These are phyloP conservation scores for Vanessa cardui DNA, from an alignment of 2,888 invertebrate genomes.

Conservation along the genomic window DNA sequence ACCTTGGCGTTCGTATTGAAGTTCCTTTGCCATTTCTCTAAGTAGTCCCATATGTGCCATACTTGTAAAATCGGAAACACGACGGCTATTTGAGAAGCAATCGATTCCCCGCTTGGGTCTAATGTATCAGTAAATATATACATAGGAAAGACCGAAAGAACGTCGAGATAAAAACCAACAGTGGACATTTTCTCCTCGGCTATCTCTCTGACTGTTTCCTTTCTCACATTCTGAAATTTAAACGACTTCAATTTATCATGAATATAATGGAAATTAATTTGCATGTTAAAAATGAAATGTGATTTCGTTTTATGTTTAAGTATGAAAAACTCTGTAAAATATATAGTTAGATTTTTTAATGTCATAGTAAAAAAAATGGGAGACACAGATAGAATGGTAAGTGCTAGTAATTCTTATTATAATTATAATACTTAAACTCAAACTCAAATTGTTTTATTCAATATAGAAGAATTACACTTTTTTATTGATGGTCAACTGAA, in stretches of 20 bases:
- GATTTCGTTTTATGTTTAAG: constrained; percentile 1
- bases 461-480: too few relatives aligned
- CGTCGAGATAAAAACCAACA: constrained; percentile 71
- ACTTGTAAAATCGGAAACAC: constrained; percentile 67
- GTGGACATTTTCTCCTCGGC: constrained; percentile 72
- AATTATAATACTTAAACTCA: too few relatives aligned
- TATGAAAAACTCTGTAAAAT: not conserved
- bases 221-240: constrained; percentile 59
- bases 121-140: constrained; percentile 68
- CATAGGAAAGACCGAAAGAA: constrained; percentile 72
- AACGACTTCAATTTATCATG: constrained; percentile 29
- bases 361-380: too few relatives aligned
- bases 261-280: constrained; percentile 26
- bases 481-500: too few relatives aligned
- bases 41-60: constrained; percentile 74
- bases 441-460: too few relatives aligned
- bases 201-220: constrained; percentile 70
- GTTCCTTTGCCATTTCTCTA: constrained; percentile 60
- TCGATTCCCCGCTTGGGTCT: constrained; percentile 58
- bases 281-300: constrained; percentile 24
- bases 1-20: constrained; percentile 67
- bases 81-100: constrained; percentile 60
- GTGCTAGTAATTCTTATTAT: too few relatives aligned
- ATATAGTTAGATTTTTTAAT: not conserved
- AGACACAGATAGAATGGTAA: too few relatives aligned